Evolutionary conservation across 2,888 invertebrate species (phyloP).

Genomic region (Parnassius mnemosyne): DNA sequence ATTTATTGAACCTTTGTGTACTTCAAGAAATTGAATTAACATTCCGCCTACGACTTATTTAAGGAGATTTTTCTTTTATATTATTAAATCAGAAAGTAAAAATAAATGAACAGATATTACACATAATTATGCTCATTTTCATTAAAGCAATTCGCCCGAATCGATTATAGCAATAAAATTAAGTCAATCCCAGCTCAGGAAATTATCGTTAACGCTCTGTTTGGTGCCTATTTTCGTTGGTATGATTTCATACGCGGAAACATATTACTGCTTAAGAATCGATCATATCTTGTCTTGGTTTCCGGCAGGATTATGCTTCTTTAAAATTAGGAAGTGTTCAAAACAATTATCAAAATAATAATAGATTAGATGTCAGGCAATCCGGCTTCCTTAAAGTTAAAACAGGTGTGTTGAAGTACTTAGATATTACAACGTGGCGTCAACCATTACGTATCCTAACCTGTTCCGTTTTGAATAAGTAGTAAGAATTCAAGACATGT

Average conservation of each 20-base stretch:
- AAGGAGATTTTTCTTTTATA: no score
- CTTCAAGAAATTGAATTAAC: background rate
- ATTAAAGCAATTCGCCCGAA: conserved; percentile 24
- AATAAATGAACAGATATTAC: conserved; percentile 7
- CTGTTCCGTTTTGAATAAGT: conserved; percentile 31
- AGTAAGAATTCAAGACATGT: conserved; percentile 43
- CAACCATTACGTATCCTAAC: conserved; percentile 48
- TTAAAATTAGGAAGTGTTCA: conserved; percentile 71
- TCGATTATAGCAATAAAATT: conserved; percentile 36
- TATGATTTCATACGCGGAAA: conserved; percentile 73
- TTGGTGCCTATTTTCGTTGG: conserved; percentile 45
- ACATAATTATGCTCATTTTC: conserved; percentile 19
- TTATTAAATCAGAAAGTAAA: background rate
- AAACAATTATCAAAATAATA: conserved; percentile 58
- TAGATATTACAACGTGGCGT: conserved; percentile 23
- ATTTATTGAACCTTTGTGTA: conserved; percentile 19
- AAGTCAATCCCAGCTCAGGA: conserved; percentile 36
- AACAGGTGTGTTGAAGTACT: conserved; percentile 30
- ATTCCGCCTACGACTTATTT: no score
- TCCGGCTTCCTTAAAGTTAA: conserved; percentile 67
- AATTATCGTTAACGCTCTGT: conserved; percentile 43
- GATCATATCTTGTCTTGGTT: conserved; percentile 54
- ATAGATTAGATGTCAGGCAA: conserved; percentile 56
- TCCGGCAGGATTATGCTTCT: conserved; percentile 68
- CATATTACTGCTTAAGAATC: conserved; percentile 50